Evolutionary conservation across 2,113 vertebrate species (phyloP).

Genomic region (Ceyx cyanopectus): DNA sequence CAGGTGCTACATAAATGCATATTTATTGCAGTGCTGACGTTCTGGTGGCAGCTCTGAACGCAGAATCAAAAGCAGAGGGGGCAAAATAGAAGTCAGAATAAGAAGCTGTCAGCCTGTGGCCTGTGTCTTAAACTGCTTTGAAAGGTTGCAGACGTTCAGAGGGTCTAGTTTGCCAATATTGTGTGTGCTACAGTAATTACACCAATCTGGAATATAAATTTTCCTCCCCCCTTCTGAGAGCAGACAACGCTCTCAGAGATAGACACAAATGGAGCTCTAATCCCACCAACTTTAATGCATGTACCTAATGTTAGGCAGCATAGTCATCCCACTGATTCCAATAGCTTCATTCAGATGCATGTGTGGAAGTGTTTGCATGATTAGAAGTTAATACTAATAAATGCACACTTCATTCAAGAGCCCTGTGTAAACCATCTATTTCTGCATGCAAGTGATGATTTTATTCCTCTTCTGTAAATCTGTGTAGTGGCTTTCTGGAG

Average conservation of each 20-base stretch:
- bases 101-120: conserved; percentile 47
- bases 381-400: conserved; percentile 47
- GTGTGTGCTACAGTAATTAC: conserved; percentile 30
- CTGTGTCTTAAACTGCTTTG: conserved; percentile 46
- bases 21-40: conserved; percentile 55
- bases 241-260: neutral
- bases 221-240: neutral
- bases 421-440: conserved; percentile 41
- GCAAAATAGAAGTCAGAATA: conserved; percentile 42
- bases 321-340: neutral
- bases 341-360: neutral
- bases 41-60: conserved; percentile 43
- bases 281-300: neutral
- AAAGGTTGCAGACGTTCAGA: conserved; percentile 24
- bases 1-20: conserved; percentile 60
- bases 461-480: conserved; percentile 41
- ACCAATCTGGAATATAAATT: conserved; percentile 39
- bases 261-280: neutral
- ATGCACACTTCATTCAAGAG: conserved; percentile 9
- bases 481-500: conserved; percentile 37
- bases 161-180: conserved; percentile 12
- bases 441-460: conserved; percentile 48
- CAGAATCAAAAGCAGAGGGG: conserved; percentile 58
- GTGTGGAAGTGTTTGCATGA: conserved; percentile 14
- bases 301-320: neutral